Percentiles rank a stretch among this genome's conserved stretches.
phyloP scores from a whole-genome alignment of 1,140 invertebrate genomes.

The Anoplolepis gracilipes region DNA sequence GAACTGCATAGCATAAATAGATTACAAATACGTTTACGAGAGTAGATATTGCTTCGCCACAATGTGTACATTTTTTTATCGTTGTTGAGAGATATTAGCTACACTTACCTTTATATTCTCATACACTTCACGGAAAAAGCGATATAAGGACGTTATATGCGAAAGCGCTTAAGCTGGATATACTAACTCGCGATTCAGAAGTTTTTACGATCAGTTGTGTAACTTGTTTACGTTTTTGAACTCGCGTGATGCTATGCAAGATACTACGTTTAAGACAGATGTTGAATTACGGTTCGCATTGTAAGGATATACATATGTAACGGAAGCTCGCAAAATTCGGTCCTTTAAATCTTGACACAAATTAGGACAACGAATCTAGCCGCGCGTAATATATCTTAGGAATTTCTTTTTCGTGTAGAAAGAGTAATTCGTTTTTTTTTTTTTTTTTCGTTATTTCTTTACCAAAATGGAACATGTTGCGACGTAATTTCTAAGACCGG shows the following conservation, averaged over 20 bases:
- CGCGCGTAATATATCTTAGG: background rate
- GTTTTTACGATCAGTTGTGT: constrained; percentile 72
- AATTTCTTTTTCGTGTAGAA: constrained; percentile 6
- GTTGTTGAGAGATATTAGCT: background rate
- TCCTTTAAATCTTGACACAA: constrained; percentile 11
- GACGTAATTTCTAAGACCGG: constrained; percentile 18
- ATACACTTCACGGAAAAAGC: background rate
- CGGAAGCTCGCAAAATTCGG: background rate
- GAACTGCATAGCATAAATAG: background rate
- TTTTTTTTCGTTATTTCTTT: background rate
- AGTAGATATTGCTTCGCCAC: background rate
- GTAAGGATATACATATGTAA: background rate
- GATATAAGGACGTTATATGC: background rate
- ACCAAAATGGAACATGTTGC: background rate
- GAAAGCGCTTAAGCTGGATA: constrained; percentile 16
- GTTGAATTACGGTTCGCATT: background rate
- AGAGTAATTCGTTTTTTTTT: constrained; percentile 8
- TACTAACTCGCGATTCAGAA: constrained; percentile 58
- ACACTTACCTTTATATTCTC: background rate
- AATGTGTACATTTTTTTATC: constrained; percentile 15
- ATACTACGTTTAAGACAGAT: constrained; percentile 46
- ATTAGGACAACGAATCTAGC: background rate
- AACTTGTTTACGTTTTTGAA: constrained; percentile 66
- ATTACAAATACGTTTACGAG: constrained; percentile 16
- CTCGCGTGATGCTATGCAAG: background rate